Conservation (phyloP, 2,113 vertebrate genomes). For the Amia ocellicauda region DNA sequence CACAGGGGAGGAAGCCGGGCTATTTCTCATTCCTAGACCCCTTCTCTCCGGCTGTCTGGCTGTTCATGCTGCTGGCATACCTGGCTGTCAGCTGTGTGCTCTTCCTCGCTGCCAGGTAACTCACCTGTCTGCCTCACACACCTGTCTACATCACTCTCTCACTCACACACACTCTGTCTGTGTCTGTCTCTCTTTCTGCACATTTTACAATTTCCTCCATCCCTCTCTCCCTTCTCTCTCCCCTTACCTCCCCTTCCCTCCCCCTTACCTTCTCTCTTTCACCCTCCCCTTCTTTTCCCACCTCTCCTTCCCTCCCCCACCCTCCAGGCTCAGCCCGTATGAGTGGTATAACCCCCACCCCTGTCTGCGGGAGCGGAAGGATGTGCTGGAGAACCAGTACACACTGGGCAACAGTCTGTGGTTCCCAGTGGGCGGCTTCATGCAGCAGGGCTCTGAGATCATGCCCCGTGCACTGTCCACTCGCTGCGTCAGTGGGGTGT, state of each 20-base stretch:
- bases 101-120: slow-evolving; percentile 86
- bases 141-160: too few relatives aligned
- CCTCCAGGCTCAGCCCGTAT: slow-evolving; percentile 78
- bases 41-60: slow-evolving; percentile 91
- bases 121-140: not conserved
- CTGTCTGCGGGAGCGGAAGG: slow-evolving; percentile 72
- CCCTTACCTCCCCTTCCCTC: not conserved
- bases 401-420: slow-evolving; percentile 90
- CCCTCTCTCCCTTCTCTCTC: slow-evolving; percentile 3
- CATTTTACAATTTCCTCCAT: slow-evolving; percentile 32
- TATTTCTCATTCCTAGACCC: slow-evolving; percentile 94
- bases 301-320: not conserved
- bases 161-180: not conserved
- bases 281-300: not conserved
- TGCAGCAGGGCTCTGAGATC: slow-evolving; percentile 92
- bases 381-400: slow-evolving; percentile 89
- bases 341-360: slow-evolving; percentile 94
- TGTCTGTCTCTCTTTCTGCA: too few relatives aligned
- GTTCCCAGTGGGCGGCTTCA: slow-evolving; percentile 91
- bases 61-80: slow-evolving; percentile 92
- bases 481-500: slow-evolving; percentile 89
- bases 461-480: slow-evolving; percentile 87
- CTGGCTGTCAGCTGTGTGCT: slow-evolving; percentile 89
- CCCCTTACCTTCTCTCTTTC: not conserved
- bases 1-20: slow-evolving; percentile 83